A percentile compares a stretch with the other conserved stretches of the same genome.
These are phyloP conservation scores for Plutella xylostella DNA, from an alignment of 2,888 invertebrate species.

Conservation along the genomic window DNA sequence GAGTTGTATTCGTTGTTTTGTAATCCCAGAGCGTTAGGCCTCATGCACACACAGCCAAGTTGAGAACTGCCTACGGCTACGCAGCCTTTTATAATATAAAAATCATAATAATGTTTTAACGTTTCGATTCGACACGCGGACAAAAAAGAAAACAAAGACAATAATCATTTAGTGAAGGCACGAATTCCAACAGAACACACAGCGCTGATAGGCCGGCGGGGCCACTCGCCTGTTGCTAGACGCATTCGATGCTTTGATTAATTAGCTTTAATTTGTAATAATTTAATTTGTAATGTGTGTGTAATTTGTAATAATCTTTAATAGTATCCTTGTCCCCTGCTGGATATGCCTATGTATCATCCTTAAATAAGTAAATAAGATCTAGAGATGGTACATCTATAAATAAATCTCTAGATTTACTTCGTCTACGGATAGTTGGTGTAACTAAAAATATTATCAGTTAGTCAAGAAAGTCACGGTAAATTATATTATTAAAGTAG, in stretches of 20 bases:
- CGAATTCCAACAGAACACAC: constrained; percentile 44
- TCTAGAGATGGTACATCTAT: neutral
- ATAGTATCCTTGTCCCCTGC: no score
- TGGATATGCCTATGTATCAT: neutral
- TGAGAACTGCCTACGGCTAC: constrained; percentile 18
- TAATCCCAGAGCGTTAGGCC: neutral
- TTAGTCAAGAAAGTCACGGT: no score
- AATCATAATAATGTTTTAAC: constrained; percentile 45
- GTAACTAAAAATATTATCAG: no score
- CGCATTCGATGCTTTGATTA: neutral
- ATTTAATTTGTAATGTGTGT: no score
- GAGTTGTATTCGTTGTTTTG: neutral
- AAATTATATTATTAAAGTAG: no score
- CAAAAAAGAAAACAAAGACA: constrained; percentile 42
- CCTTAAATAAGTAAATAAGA: neutral
- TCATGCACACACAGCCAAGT: constrained; percentile 4
- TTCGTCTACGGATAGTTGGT: no score
- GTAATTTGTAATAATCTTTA: no score
- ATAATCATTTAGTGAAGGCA: constrained; percentile 49
- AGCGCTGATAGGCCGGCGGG: constrained; percentile 34
- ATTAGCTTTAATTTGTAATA: no score
- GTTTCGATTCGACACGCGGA: constrained; percentile 38
- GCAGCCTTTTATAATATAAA: constrained; percentile 31
- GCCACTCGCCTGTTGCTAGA: constrained; percentile 24
- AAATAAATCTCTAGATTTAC: no score